phyloP scores from a whole-genome alignment of 2,113 vertebrate species.

The Xyliphius kryptos region DNA sequence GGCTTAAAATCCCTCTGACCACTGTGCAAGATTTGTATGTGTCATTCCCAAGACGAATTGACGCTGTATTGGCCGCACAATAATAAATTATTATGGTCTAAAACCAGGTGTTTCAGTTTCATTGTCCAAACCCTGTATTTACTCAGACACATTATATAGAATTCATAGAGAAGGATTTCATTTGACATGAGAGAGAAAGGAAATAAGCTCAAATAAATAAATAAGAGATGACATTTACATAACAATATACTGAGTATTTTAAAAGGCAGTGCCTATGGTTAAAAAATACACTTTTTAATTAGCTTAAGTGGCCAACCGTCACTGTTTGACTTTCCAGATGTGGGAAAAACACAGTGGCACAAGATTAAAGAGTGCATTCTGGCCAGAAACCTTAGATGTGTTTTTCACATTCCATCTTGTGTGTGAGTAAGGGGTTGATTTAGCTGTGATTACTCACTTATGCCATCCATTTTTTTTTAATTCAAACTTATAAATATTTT shows the following conservation, averaged over 20 bases:
- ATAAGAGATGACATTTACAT: not conserved
- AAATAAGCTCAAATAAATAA: not conserved
- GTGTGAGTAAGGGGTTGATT: not conserved
- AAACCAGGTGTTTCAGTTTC: too few species aligned
- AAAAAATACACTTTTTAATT: slow-evolving; percentile 4
- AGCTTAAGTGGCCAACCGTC: not conserved
- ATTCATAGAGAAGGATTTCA: too few species aligned
- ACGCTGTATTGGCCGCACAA: too few species aligned
- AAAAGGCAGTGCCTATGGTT: not conserved
- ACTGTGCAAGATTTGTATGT: too few species aligned
- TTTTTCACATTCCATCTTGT: slow-evolving; percentile 6
- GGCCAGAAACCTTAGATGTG: not conserved
- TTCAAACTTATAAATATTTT: not conserved
- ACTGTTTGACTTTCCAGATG: slow-evolving; percentile 22
- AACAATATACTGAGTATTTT: not conserved
- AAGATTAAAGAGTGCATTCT: slow-evolving; percentile 14
- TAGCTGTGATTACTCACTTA: slow-evolving; percentile 1
- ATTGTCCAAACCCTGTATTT: too few species aligned
- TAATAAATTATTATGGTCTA: too few species aligned
- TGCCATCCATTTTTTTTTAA: too few species aligned
- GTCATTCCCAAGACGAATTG: too few species aligned
- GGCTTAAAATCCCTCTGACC: too few species aligned
- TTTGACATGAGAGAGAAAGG: too few species aligned
- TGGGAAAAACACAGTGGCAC: slow-evolving; percentile 9
- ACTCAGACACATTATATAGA: too few species aligned